A percentile compares a stretch with the other conserved stretches of the same genome.
Evolutionary conservation across 2,888 invertebrate genomes (phyloP).

Genomic region (Tinea semifulvella): DNA sequence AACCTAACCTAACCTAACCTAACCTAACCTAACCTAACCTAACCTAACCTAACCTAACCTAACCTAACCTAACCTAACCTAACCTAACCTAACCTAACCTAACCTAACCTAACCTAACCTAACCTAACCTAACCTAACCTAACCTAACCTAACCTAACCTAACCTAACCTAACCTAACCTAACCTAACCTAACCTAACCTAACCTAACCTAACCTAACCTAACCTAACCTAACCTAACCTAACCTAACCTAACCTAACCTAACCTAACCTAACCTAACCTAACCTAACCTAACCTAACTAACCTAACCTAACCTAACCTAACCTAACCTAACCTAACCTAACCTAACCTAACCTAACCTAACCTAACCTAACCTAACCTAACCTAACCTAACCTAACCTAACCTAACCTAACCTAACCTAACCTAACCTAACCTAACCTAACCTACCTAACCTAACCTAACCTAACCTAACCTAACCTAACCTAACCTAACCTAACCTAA

Average conservation of each 20-base stretch:
- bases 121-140: slow-evolving; percentile 20
- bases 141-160: slow-evolving; percentile 17
- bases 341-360: slow-evolving; percentile 28
- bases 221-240: slow-evolving; percentile 19
- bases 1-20: slow-evolving; percentile 23
- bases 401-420: slow-evolving; percentile 24
- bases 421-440: slow-evolving; percentile 26
- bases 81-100: slow-evolving; percentile 18
- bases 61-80: slow-evolving; percentile 25
- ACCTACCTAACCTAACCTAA: slow-evolving; percentile 28
- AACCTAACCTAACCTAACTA: slow-evolving; percentile 27
- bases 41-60: slow-evolving; percentile 26
- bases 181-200: slow-evolving; percentile 19
- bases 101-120: slow-evolving; percentile 19
- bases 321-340: slow-evolving; percentile 27
- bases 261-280: slow-evolving; percentile 24
- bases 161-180: slow-evolving; percentile 17
- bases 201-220: slow-evolving; percentile 21
- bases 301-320: slow-evolving; percentile 26
- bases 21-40: slow-evolving; percentile 26
- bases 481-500: slow-evolving; percentile 26
- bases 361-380: slow-evolving; percentile 26
- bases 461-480: slow-evolving; percentile 26
- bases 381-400: slow-evolving; percentile 27
- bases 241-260: slow-evolving; percentile 23